Percentiles rank a stretch among this genome's conserved stretches.
These are phyloP conservation scores for Narcine bancroftii DNA, from an alignment of 2,113 vertebrate genomes.

Conservation along the genomic window DNA sequence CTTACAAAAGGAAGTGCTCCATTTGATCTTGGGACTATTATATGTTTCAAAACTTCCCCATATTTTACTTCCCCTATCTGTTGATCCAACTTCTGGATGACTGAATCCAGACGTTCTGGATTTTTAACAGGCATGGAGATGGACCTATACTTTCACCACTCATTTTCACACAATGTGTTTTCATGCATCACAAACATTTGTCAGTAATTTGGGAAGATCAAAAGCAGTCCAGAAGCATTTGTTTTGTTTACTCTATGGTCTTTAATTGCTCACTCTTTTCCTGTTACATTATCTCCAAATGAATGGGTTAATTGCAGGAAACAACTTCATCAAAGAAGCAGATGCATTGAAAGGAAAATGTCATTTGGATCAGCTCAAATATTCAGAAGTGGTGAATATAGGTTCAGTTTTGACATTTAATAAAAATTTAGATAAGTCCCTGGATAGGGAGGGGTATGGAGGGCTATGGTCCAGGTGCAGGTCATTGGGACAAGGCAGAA, in stretches of 20 bases:
- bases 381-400: too few species aligned
- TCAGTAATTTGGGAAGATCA: neutral
- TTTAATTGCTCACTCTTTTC: neutral
- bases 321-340: neutral
- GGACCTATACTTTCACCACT: neutral
- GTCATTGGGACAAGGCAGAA: too few species aligned
- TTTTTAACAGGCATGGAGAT: neutral
- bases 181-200: neutral
- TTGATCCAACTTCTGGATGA: neutral
- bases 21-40: neutral
- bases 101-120: neutral
- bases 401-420: too few species aligned
- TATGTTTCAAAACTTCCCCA: neutral
- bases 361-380: neutral
- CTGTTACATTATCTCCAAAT: neutral
- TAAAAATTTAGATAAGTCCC: too few species aligned
- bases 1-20: neutral
- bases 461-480: too few species aligned
- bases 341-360: neutral
- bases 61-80: neutral
- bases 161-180: neutral
- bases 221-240: too few species aligned
- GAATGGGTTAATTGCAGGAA: neutral
- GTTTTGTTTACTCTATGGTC: neutral
- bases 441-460: too few species aligned